Evolutionary conservation across 2,797 vertebrate genomes (phyloP), one percentile per base, ranked within the genome.

Genomic region (Graptemys geographica): DNA sequence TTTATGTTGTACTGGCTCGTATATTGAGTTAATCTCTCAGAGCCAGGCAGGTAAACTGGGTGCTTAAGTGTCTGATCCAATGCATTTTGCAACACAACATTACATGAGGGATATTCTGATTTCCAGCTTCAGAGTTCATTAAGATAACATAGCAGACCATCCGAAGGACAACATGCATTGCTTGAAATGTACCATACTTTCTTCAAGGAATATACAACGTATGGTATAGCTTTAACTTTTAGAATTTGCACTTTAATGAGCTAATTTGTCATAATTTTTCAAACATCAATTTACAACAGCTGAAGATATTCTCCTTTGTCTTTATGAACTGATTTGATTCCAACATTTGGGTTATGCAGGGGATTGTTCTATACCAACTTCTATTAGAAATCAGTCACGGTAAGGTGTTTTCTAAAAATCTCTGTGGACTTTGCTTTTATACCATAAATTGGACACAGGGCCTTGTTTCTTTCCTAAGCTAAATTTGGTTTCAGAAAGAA

Each of bases 241-340:
- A 9, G 82, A 56, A 78, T 84, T 87, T 85, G 28, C 12, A 13
- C 33, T 92, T 81, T 86, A 87, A 85, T 37, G 5, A 62, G 13
- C 31, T 95, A 49, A 90, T 94, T 84, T 89, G 49, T 89, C 44
- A 41, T 74, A 44, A 51, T 79, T 96, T 76, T 86, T 84, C 76
- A 89, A 92, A 86, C 76, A 89, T 84, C 56, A 91, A 72, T 86
- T 89, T 94, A 27, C 94, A 76, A 90, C 94, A 88, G 92, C 85
- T 94, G 84, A 96, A 93, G 81, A 62, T 91, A 52, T 94, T 87
- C 86, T 83, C 21, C 69, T 65, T 65, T n/a, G 62, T 65, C 16
- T n/a, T 65, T n/a, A 62, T 33, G 33, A 76, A 27, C 11, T 76
- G 72, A 47, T 76, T 76, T 47, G 12, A 44, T 44, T 76, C 25